phyloP scores from a whole-genome alignment of 2,113 vertebrate genomes.

The Tragelaphus buxtoni region DNA sequence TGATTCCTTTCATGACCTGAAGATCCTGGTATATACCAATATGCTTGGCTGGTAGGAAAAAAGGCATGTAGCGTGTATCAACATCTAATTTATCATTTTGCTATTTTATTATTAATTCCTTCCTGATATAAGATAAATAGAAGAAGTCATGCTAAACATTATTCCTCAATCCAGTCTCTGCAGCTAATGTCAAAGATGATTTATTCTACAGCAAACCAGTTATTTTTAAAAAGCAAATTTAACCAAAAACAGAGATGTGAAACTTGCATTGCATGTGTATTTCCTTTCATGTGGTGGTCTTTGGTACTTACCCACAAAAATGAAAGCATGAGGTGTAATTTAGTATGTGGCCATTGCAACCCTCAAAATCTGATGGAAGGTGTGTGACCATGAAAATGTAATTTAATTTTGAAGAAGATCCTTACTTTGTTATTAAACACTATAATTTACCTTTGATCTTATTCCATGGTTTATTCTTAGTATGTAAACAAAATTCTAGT shows the following conservation, averaged over 20 bases:
- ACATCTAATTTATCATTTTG: not conserved
- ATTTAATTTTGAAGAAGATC: not conserved
- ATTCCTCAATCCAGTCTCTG: slow-evolving; percentile 2
- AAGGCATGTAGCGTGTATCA: not conserved
- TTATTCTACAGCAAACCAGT: not conserved
- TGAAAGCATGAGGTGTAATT: not conserved
- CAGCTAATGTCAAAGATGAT: not conserved
- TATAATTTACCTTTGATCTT: not conserved
- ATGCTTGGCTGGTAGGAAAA: not conserved
- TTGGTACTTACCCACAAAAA: not conserved
- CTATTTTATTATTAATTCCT: not conserved
- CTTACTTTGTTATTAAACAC: not conserved
- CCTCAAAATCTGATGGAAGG: slow-evolving; percentile 2
- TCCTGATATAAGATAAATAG: not conserved
- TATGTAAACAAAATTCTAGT: not conserved
- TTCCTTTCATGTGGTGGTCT: not conserved
- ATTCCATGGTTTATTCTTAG: not conserved
- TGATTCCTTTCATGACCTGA: not conserved
- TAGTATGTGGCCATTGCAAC: not conserved
- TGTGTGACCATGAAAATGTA: not conserved
- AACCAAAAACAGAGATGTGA: slow-evolving; percentile 25
- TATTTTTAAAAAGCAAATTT: not conserved
- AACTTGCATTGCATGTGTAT: not conserved
- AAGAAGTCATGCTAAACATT: not conserved
- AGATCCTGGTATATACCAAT: not conserved